Evolutionary conservation across 2,113 vertebrate species (phyloP).

Genomic region (Apistogramma diplotaenia): DNA sequence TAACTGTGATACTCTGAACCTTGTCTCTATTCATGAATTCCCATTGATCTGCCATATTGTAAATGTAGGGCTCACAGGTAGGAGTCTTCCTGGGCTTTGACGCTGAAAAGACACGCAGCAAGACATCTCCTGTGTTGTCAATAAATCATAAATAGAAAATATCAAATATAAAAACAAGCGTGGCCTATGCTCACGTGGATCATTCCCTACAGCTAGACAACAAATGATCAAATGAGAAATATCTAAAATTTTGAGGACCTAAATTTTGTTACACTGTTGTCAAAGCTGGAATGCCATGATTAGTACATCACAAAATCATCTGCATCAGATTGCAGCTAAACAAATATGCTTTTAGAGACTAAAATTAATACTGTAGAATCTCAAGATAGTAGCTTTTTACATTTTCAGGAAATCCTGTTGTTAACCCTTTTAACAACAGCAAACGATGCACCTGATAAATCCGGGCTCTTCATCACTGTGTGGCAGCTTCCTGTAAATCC

Average conservation of each 20-base stretch:
- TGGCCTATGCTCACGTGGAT: neutral
- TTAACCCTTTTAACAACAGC: neutral
- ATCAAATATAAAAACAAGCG: neutral
- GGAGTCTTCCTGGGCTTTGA: constrained; percentile 7
- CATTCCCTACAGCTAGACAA: neutral
- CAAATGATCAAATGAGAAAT: neutral
- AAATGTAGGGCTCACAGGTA: constrained; percentile 35
- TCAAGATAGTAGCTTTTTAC: neutral
- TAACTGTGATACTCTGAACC: constrained; percentile 23
- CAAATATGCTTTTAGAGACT: neutral
- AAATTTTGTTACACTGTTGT: neutral
- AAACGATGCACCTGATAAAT: neutral
- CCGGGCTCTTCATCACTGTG: neutral
- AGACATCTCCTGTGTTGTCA: neutral
- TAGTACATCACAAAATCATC: neutral
- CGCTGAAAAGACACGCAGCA: neutral
- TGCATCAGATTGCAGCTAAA: neutral
- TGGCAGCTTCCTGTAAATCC: neutral
- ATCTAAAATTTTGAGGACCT: neutral
- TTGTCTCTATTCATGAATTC: constrained; percentile 50
- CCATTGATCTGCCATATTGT: constrained; percentile 56
- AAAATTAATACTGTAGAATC: neutral
- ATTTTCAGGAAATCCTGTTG: neutral
- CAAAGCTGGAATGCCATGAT: neutral
- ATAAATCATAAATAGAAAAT: constrained; percentile 36